Conservation (phyloP, 2,113 vertebrate genomes). For the Tamias sibiricus region DNA sequence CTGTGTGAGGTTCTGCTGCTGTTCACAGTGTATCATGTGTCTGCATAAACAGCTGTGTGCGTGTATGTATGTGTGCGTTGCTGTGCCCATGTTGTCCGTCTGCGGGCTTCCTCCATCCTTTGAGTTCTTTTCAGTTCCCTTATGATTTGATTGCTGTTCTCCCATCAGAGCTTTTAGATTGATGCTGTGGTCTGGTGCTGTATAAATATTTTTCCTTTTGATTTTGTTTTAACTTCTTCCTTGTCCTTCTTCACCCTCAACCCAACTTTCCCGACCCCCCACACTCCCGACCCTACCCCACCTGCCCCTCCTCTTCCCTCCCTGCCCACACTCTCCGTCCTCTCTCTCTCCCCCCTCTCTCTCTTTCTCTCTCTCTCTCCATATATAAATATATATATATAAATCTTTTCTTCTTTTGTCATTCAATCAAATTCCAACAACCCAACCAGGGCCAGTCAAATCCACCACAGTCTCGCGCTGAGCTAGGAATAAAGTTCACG, state of each 20-base stretch:
- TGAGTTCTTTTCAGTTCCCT: conserved; percentile 79
- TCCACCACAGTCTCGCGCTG: conserved; percentile 91
- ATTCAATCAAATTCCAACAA: conserved; percentile 93
- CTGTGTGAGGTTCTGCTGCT: conserved; percentile 85
- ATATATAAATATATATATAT: conserved; percentile 89
- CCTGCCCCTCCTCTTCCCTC: conserved; percentile 77
- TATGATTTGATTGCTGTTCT: conserved; percentile 86
- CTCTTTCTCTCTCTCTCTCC: conserved; percentile 80
- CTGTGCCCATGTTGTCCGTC: conserved; percentile 79
- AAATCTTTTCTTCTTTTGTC: conserved; percentile 94
- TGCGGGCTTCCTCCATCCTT: conserved; percentile 83
- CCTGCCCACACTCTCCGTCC: conserved; percentile 80
- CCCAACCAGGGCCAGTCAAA: conserved; percentile 92
- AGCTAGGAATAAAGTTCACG: conserved; percentile 93
- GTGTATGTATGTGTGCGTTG: conserved; percentile 58
- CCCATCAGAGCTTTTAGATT: conserved; percentile 87
- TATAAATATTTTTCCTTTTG: conserved; percentile 83
- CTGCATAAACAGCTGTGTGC: conserved; percentile 83
- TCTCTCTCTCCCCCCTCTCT: conserved; percentile 9
- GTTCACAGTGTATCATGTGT: conserved; percentile 86
- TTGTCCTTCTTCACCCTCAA: conserved; percentile 66
- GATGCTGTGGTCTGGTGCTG: conserved; percentile 88
- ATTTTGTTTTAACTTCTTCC: conserved; percentile 79
- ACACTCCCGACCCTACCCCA: conserved; percentile 35
- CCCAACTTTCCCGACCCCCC: conserved; percentile 70